Base-by-base conservation (phyloP, 2,113 vertebrate genomes). In the Pyrgilauda ruficollis region DNA sequence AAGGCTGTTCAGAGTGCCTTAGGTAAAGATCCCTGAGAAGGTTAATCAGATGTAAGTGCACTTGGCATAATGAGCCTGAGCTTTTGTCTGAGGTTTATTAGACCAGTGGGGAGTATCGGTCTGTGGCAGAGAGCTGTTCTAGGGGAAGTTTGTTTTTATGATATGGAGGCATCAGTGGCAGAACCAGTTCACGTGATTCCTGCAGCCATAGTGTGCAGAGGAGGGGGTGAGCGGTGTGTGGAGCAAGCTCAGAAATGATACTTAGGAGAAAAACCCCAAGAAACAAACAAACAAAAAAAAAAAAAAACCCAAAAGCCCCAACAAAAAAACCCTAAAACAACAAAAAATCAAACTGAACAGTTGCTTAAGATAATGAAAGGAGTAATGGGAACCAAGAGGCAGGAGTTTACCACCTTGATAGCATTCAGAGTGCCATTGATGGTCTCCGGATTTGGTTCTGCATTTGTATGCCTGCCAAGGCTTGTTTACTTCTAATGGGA, bases 171-270 rank as follows among this genome's bases (percentile, higher is more conserved):
- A 67, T 62, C 76, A 33, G 50, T 37, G 50, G 30, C 56, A 35
- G 12, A 41, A 39, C 6, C 10, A 21, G n/a, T 37, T 76, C 30
- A 49, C 1, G 1, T 1, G 1, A 37, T 72, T 90, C 24, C 27
- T 76, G 49, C 27, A 79, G n/a, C 41, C 35, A 31, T 10, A 30
- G 18, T 52, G 19, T 30, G 22, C 39, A 24, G 66, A 62, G 28
- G n/a, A 31, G 31, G 26, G 7, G 18, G 2, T 12, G 69, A 58
- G 8, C 0, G 0, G 50, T 47, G 14, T 13, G 1, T 74, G 41
- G 49, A 61, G 43, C 0, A 12, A 46, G 22, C 52, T 94, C 43
- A 46, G 47, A 87, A 93, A 66, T 62, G 0, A 53, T 66, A 37
- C 19, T 69, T 61, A 31, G 3, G 27, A 9, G 7, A 1, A 17